A percentile compares a stretch with the other conserved stretches of the same genome.
Evolutionary conservation across 2,888 invertebrate genomes (phyloP).

Genomic region (Dasysyrphus albostriatus): DNA sequence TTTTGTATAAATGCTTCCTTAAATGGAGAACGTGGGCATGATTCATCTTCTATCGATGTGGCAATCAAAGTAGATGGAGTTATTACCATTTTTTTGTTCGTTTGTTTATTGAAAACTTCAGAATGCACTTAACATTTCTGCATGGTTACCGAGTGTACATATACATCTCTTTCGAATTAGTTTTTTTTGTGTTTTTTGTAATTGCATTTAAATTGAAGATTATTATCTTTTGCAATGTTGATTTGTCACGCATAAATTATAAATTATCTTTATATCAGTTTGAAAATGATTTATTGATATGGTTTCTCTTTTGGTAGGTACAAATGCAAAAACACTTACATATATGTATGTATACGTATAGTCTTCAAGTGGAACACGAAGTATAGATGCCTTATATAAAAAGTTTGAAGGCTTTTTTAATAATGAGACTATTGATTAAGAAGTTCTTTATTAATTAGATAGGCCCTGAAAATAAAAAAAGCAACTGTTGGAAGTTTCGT

Average conservation of each 20-base stretch:
- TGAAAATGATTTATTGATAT: slow-evolving; percentile 63
- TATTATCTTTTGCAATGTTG: slow-evolving; percentile 68
- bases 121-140: slow-evolving; percentile 38
- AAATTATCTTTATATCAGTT: slow-evolving; percentile 30
- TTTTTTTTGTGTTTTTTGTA: slow-evolving; percentile 38
- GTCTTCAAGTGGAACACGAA: background rate
- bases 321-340: background rate
- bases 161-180: slow-evolving; percentile 29
- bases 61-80: slow-evolving; percentile 46
- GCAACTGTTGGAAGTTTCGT: too few relatives aligned
- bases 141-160: slow-evolving; percentile 2
- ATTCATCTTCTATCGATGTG: slow-evolving; percentile 60
- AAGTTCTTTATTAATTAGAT: background rate
- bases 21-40: slow-evolving; percentile 64
- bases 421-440: background rate
- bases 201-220: slow-evolving; percentile 70
- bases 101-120: slow-evolving; percentile 10
- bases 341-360: too few relatives aligned
- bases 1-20: slow-evolving; percentile 46
- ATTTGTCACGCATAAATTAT: slow-evolving; percentile 73
- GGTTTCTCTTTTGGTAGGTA: slow-evolving; percentile 38
- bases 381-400: background rate
- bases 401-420: slow-evolving; percentile 9
- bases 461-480: background rate
- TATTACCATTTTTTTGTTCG: slow-evolving; percentile 17